phyloP scores from a whole-genome alignment of 2,113 vertebrate genomes.

The Chitala chitala region DNA sequence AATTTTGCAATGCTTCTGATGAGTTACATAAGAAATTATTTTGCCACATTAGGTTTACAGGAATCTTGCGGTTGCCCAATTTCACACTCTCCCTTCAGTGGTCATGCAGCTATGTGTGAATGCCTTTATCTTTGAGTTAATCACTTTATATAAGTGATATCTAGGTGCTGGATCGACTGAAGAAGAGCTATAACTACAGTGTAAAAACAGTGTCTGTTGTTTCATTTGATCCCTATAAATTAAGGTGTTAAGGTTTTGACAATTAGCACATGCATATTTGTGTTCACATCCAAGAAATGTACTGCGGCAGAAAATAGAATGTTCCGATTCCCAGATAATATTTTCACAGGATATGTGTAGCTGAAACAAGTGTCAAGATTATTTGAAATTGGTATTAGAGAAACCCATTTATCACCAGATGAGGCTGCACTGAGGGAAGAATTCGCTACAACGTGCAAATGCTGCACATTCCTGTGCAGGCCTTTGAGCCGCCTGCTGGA shows the following conservation, averaged over 20 bases:
- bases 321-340: slow-evolving; percentile 35
- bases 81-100: neutral
- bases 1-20: neutral
- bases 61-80: neutral
- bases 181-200: neutral
- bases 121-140: too few species aligned
- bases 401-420: slow-evolving; percentile 36
- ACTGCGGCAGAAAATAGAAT: slow-evolving; percentile 34
- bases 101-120: neutral
- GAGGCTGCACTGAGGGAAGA: slow-evolving; percentile 21
- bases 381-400: slow-evolving; percentile 29
- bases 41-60: neutral
- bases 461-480: slow-evolving; percentile 35
- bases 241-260: slow-evolving; percentile 13
- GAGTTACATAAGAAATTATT: neutral
- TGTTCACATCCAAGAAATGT: slow-evolving; percentile 34
- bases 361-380: slow-evolving; percentile 27
- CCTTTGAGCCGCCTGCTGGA: slow-evolving; percentile 33
- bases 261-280: slow-evolving; percentile 31
- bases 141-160: too few species aligned
- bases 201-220: neutral
- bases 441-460: slow-evolving; percentile 15
- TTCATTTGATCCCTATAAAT: neutral
- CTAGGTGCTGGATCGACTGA: neutral
- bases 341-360: slow-evolving; percentile 37